phyloP scores from a whole-genome alignment of 2,797 vertebrate genomes.

The Salarias fasciatus region DNA sequence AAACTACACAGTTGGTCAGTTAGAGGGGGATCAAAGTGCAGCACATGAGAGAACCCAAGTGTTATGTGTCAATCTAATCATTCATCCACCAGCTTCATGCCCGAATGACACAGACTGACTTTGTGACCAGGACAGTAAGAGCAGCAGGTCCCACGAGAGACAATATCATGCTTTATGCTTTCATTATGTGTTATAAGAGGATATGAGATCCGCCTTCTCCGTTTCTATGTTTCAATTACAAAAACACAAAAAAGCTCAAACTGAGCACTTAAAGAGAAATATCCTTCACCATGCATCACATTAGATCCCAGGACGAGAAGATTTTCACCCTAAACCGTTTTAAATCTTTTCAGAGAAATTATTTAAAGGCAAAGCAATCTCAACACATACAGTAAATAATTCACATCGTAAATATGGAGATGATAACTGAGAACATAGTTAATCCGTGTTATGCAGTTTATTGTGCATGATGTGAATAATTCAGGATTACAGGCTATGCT shows the following conservation, averaged over 20 bases:
- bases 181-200: not conserved
- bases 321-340: slow-evolving; percentile 25
- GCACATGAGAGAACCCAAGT: slow-evolving; percentile 9
- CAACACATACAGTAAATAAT: slow-evolving; percentile 37
- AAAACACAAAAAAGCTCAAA: too few species aligned
- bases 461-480: slow-evolving; percentile 59
- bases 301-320: not conserved
- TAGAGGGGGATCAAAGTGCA: slow-evolving; percentile 18
- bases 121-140: slow-evolving; percentile 1
- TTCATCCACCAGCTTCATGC: slow-evolving; percentile 4
- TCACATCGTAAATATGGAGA: slow-evolving; percentile 50
- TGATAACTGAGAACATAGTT: slow-evolving; percentile 31
- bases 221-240: too few species aligned
- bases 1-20: slow-evolving; percentile 28
- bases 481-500: slow-evolving; percentile 51
- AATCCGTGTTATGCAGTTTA: slow-evolving; percentile 50
- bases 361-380: slow-evolving; percentile 32
- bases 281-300: slow-evolving; percentile 5
- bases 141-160: not conserved
- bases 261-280: slow-evolving; percentile 3
- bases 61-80: slow-evolving; percentile 20
- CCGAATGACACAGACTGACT: slow-evolving; percentile 3
- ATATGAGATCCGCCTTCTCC: too few species aligned
- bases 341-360: slow-evolving; percentile 48
- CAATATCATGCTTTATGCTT: not conserved